These are phyloP conservation scores for Lagodon rhomboides DNA, from an alignment of 2,797 vertebrate genomes.

Conservation along the genomic window DNA sequence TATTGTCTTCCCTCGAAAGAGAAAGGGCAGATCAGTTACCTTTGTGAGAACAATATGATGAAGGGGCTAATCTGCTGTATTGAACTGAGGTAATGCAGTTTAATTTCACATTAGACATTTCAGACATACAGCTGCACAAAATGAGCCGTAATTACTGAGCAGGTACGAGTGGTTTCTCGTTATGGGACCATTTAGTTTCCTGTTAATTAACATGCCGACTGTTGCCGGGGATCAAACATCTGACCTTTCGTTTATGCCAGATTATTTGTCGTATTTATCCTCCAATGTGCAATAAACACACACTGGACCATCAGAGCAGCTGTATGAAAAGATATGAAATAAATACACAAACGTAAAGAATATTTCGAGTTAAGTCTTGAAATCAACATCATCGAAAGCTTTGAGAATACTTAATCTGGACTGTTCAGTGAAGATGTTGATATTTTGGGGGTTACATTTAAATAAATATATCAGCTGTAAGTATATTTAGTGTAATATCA, in stretches of 20 bases:
- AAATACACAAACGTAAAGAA: background rate
- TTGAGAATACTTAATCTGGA: background rate
- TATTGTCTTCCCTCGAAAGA: constrained; percentile 30
- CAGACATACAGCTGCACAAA: constrained; percentile 31
- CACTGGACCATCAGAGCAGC: background rate
- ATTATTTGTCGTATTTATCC: constrained; percentile 46
- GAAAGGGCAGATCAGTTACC: constrained; percentile 61
- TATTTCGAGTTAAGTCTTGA: background rate
- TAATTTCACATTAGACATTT: constrained; percentile 59
- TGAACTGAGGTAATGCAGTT: constrained; percentile 44
- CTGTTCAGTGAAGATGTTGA: constrained; percentile 1
- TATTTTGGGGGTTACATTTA: constrained; percentile 10
- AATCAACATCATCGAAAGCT: background rate
- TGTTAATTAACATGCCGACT: constrained; percentile 48
- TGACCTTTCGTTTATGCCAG: constrained; percentile 35
- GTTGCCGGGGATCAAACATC: constrained; percentile 27
- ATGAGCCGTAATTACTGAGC: constrained; percentile 57
- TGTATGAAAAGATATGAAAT: background rate
- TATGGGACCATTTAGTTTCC: constrained; percentile 18
- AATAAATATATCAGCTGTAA: constrained; percentile 10
- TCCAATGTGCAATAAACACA: background rate
- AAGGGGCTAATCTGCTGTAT: constrained; percentile 39
- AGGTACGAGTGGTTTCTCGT: constrained; percentile 48
- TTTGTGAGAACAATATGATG: constrained; percentile 52
- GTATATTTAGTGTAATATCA: constrained; percentile 15